A percentile compares a stretch with the other conserved stretches of the same genome.
These are phyloP conservation scores for Psix sp. DNA, from an alignment of 1,140 invertebrate genomes.

Conservation along the genomic window DNA sequence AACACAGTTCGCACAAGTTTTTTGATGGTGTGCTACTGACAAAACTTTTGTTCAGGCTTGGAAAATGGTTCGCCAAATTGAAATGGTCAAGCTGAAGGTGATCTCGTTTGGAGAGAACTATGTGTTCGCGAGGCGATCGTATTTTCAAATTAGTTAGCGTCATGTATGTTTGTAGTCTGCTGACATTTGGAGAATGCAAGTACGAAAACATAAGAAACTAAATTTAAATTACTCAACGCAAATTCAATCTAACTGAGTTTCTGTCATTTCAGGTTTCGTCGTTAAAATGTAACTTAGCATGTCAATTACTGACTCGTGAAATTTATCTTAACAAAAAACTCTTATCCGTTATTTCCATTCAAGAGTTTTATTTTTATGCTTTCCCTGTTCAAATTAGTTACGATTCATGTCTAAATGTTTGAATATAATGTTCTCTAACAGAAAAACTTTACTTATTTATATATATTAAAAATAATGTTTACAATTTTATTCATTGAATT, in stretches of 20 bases:
- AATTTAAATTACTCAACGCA: constrained; percentile 58
- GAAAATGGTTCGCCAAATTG: constrained; percentile 43
- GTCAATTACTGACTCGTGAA: constrained; percentile 56
- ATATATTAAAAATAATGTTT: too few relatives aligned
- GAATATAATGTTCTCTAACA: too few relatives aligned
- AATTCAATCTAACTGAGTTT: constrained; percentile 39
- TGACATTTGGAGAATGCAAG: constrained; percentile 27
- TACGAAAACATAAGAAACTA: constrained; percentile 55
- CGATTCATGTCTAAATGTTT: background rate
- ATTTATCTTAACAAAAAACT: constrained; percentile 29
- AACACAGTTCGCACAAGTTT: constrained; percentile 38
- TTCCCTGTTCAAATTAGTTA: background rate
- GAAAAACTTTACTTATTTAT: too few relatives aligned
- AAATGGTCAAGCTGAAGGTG: constrained; percentile 45
- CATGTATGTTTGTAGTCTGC: constrained; percentile 22
- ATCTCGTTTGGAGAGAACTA: constrained; percentile 47
- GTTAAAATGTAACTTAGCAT: constrained; percentile 28
- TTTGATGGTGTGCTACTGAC: constrained; percentile 38
- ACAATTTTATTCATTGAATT: too few relatives aligned
- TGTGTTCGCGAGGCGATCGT: constrained; percentile 25
- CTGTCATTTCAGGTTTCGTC: constrained; percentile 18
- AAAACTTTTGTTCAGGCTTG: constrained; percentile 44
- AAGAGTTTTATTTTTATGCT: constrained; percentile 2
- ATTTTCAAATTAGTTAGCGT: constrained; percentile 49
- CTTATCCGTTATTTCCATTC: constrained; percentile 9